These are phyloP conservation scores for Drosophila meridiana DNA, from an alignment of 2,888 invertebrate species.

Conservation along the genomic window DNA sequence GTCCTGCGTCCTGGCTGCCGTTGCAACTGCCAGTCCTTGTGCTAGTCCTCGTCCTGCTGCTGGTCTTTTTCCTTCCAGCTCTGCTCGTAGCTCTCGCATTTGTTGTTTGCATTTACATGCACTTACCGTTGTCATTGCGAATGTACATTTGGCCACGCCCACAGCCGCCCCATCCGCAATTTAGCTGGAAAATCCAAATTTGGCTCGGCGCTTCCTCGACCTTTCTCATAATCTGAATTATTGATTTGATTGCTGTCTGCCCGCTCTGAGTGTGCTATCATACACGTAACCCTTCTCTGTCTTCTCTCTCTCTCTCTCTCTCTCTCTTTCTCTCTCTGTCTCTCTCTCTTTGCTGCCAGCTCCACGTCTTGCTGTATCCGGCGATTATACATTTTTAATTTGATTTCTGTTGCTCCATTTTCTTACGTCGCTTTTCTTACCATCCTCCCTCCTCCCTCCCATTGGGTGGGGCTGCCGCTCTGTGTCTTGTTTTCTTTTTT, in stretches of 20 bases:
- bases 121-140: conserved; percentile 80
- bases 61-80: conserved; percentile 5
- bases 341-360: not conserved
- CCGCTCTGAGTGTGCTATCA: conserved; percentile 7
- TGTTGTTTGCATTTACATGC: conserved; percentile 74
- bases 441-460: not conserved
- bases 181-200: conserved; percentile 30
- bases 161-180: conserved; percentile 6
- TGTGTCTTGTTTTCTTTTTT: conserved; percentile 6
- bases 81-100: not conserved
- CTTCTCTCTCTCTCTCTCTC: not conserved
- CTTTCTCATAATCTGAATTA: conserved; percentile 73
- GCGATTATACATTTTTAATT: conserved; percentile 79
- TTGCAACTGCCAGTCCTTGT: not conserved
- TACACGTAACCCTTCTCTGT: conserved; percentile 5
- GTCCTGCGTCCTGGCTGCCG: not conserved
- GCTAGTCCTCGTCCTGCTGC: not conserved
- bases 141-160: conserved; percentile 64
- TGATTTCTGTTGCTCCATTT: conserved; percentile 64
- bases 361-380: conserved; percentile 34
- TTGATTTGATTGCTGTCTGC: conserved; percentile 74
- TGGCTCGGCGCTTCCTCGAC: conserved; percentile 56
- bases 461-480: not conserved
- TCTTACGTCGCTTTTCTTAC: conserved; percentile 18
- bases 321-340: not conserved